Evolutionary conservation across 2,797 vertebrate genomes (phyloP).

Genomic region (Lerista edwardsae): DNA sequence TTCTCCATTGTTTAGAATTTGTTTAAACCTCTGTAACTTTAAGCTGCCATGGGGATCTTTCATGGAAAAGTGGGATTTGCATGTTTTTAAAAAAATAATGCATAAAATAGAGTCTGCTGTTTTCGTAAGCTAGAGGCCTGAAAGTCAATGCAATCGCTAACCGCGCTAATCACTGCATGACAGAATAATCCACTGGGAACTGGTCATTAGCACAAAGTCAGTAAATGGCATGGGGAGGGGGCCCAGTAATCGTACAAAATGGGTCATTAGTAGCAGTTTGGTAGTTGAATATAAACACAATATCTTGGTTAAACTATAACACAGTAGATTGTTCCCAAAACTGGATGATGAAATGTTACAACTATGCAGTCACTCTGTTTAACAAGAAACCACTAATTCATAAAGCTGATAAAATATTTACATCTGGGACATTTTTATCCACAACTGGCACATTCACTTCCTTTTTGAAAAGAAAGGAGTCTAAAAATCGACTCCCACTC

Average conservation of each 20-base stretch:
- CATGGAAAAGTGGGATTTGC: too few species aligned
- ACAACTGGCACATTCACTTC: not conserved
- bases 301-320: conserved; percentile 26
- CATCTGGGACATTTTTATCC: not conserved
- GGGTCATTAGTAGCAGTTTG: conserved; percentile 42
- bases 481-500: not conserved
- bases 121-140: conserved; percentile 2
- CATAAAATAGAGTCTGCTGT: not conserved
- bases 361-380: conserved; percentile 36
- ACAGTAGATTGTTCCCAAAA: not conserved
- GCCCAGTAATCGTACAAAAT: not conserved
- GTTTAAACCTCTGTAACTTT: too few species aligned
- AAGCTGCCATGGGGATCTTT: too few species aligned
- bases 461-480: not conserved
- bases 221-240: conserved; percentile 22
- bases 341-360: conserved; percentile 26
- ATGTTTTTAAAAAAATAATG: too few species aligned
- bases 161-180: conserved; percentile 19
- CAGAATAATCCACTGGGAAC: conserved; percentile 43
- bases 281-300: conserved; percentile 35
- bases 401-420: conserved; percentile 1
- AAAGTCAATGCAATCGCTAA: conserved; percentile 36
- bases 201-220: conserved; percentile 32
- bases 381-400: conserved; percentile 3
- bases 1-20: too few species aligned